Evolutionary conservation across 2,888 invertebrate species (phyloP), one percentile per base, ranked within the genome.

Genomic region (Dermolepida albohirtum): DNA sequence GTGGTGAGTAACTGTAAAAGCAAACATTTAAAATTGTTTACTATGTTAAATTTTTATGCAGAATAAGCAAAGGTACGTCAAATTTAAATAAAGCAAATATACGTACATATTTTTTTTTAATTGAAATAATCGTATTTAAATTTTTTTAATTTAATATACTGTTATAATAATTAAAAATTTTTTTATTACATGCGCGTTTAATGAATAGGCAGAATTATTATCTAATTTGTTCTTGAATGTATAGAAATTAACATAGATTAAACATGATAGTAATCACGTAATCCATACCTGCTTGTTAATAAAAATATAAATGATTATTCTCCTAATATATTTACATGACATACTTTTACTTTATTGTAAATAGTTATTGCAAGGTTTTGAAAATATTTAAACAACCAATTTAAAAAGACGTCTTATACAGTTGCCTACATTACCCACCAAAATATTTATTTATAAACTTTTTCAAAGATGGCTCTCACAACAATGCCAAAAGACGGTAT

Each of bases 1-100:
- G 67, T 75, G 81, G 83, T 83, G 75, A 75, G 72, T 68, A 41
- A 17, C 11, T 16, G 14, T 49, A 16, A 5, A 17, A 16, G 17
- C 10, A 64, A 64, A 16, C 1, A 51, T n/a, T n/a, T 29, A 0
- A 51, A n/a, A n/a, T 34, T 34, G 34, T 34, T 34, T 34, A 34
- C 10, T 34, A 6, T 6, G 5, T 29, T 29, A 34, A 10, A 1
- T 34, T 34, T 34, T 10, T 34, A 10, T 34, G 10, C 34, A 34
- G 34, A 34, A 34, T 34, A 8, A 22, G 22, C 22, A 22, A 22
- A 4, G 2, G 22, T 22, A 22, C 1, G 4, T 22, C 2, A 22
- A 22, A 22, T 22, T 1, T 22, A 22, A 22, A 22, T 22, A 2
- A 22, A 22, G 22, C 10, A 34, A 10, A 8, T 34, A 34, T 6